Evolutionary conservation across 2,797 vertebrate species (phyloP).

Genomic region (Zalophus californianus): DNA sequence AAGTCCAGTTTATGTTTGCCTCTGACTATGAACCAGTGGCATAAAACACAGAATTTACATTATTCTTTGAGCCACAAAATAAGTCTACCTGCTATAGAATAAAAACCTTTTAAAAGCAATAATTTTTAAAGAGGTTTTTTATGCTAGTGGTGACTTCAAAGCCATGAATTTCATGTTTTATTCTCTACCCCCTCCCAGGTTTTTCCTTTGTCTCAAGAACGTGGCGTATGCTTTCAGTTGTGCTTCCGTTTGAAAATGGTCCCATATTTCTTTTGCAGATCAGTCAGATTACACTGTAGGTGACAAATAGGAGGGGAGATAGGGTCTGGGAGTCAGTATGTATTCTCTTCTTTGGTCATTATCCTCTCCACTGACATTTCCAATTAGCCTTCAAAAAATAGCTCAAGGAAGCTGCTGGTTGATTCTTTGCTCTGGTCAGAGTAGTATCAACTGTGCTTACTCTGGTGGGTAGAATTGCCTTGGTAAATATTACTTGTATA

Average conservation of each 20-base stretch:
- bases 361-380: background rate
- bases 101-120: background rate
- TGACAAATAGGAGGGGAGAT: background rate
- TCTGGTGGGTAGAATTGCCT: background rate
- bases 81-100: background rate
- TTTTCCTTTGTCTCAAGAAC: background rate
- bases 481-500: background rate
- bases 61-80: background rate
- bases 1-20: rapidly evolving
- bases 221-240: background rate
- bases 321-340: background rate
- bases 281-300: background rate
- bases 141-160: background rate
- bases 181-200: background rate
- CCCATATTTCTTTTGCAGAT: background rate
- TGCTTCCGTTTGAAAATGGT: background rate
- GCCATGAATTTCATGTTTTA: background rate
- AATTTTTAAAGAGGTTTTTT: background rate
- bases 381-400: background rate
- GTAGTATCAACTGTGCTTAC: background rate
- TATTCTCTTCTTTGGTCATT: background rate
- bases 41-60: background rate
- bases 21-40: background rate
- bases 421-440: background rate
- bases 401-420: background rate